Base-by-base conservation (phyloP, 2,888 invertebrate genomes). In the Diaprepes abbreviatus region DNA sequence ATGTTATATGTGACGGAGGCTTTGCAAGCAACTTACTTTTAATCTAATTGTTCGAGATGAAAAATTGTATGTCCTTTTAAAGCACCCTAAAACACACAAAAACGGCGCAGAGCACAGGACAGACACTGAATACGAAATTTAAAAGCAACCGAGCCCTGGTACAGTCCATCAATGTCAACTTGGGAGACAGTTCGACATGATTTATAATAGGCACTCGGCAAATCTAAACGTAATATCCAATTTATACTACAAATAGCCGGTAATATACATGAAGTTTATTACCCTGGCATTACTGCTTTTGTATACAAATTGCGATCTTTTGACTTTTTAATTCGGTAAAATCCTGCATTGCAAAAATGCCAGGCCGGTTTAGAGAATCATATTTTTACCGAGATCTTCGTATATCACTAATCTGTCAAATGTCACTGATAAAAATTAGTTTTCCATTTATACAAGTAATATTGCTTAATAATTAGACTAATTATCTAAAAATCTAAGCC, bases 221-320 rank as follows among this genome's bases (percentile, higher is more conserved):
- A 73, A 73, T 71, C 64, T 73, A 73, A 73, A 73, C 73, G 71
- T 73, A 71, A 73, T 71, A 73, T 71, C 73, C 73, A 73, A 73
- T 73, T 73, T 73, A 73, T 73, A 66, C 68, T 71, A 71, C 73
- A 73, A 73, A 73, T 73, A 73, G 70, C 64, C 55, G 36, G 64
- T 66, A 73, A 70, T 67, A 73, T 66, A 71, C 71, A 71, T 71
- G 58, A 71, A 70, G 70, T 70, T 70, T 70, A 70, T 62, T 66
- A 66, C 60, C 66, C 70, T 43, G 36, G 14, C 48, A 55, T 45
- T 38, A 28, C 60, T 48, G 57, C 66, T 48, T 54, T 48, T 65
- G 60, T 65, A 69, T 64, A 64, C 69, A 64, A 64, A 69, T 66
- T 66, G 31, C 48, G 28, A 57, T 58, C 38, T 57, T 65, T 58